phyloP scores from a whole-genome alignment of 1,140 invertebrate species.

The Pararge aegeria region DNA sequence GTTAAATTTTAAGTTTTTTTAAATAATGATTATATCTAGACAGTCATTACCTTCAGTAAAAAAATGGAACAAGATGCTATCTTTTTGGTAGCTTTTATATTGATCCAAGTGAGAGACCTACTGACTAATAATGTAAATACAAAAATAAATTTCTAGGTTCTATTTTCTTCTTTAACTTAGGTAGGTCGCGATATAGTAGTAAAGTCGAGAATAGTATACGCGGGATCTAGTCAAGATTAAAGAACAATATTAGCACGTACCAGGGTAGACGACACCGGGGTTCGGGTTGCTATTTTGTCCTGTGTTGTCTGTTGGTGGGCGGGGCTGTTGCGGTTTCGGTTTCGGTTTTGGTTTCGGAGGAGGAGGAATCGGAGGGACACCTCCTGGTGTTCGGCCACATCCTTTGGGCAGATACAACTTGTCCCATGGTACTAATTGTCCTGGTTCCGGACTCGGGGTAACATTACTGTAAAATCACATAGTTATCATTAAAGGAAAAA shows the following conservation, averaged over 20 bases:
- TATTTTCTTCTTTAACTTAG: no score
- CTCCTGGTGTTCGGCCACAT: conserved; percentile 66
- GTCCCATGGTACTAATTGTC: conserved; percentile 57
- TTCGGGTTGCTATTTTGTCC: conserved; percentile 56
- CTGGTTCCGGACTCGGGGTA: conserved; percentile 41
- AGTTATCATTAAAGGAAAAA: conserved; percentile 12
- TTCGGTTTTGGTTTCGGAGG: conserved; percentile 45
- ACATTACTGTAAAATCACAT: conserved; percentile 43
- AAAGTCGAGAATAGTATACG: no score
- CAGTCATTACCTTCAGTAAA: no score
- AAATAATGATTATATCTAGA: no score
- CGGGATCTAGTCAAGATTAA: no score
- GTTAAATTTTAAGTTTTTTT: no score
- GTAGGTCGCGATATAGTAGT: no score
- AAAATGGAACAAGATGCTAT: no score
- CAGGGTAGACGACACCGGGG: conserved; percentile 49
- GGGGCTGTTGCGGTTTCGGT: conserved; percentile 35
- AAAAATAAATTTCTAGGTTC: no score
- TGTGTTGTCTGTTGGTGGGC: conserved; percentile 47
- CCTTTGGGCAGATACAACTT: conserved; percentile 67
- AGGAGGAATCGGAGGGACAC: conserved; percentile 56
- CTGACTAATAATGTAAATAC: no score
- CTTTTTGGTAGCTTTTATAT: no score
- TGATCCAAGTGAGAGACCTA: no score
- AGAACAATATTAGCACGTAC: conserved; percentile 29